A percentile compares a stretch with the other conserved stretches of the same genome.
Evolutionary conservation across 2,113 vertebrate species (phyloP).

Genomic region (Nyctereutes procyonoides): DNA sequence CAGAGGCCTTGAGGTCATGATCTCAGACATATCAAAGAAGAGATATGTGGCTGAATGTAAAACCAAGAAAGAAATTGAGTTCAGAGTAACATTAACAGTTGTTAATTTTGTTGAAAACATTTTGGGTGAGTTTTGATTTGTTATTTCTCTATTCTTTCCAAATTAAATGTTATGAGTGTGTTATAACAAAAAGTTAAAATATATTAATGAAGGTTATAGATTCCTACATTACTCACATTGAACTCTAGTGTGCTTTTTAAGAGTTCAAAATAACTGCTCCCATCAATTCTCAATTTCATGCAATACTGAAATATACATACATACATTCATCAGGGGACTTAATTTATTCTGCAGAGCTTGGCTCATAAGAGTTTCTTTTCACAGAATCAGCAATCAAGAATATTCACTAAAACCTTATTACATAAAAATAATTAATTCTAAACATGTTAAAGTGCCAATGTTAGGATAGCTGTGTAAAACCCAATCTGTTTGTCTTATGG

Average conservation of each 20-base stretch:
- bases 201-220: neutral
- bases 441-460: neutral
- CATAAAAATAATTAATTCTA: constrained; percentile 53
- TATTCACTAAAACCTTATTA: neutral
- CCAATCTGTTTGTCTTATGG: neutral
- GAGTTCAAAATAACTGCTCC: neutral
- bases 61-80: neutral
- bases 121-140: neutral
- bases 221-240: neutral
- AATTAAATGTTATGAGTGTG: neutral
- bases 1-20: too few species aligned
- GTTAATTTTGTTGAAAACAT: neutral
- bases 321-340: neutral
- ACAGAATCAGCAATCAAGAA: constrained; percentile 22
- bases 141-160: neutral
- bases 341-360: constrained; percentile 1
- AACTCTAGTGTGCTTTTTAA: neutral
- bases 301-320: neutral
- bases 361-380: neutral
- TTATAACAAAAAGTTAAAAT: neutral
- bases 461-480: constrained; percentile 27
- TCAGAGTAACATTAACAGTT: neutral
- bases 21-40: neutral
- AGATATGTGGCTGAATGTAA: neutral
- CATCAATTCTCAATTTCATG: neutral